A percentile compares a stretch with the other conserved stretches of the same genome.
phyloP scores from a whole-genome alignment of 2,113 vertebrate genomes.

The Hemichromis elongatus region DNA sequence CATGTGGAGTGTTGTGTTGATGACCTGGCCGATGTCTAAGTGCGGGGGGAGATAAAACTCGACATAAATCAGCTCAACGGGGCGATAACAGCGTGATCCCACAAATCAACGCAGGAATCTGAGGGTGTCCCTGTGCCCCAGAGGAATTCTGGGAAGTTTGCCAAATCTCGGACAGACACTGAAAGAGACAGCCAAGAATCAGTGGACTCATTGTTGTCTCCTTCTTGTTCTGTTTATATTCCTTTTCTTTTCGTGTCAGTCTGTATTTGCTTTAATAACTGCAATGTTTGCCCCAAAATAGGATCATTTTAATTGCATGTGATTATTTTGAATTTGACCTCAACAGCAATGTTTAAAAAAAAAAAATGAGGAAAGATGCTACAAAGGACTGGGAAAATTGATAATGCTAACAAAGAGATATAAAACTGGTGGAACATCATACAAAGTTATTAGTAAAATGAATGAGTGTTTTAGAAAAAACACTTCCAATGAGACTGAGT shows the following conservation, averaged over 20 bases:
- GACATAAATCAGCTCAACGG: slow-evolving; percentile 60
- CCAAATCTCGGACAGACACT: slow-evolving; percentile 19
- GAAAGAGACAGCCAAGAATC: background rate
- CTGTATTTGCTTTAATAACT: background rate
- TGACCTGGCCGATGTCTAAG: slow-evolving; percentile 63
- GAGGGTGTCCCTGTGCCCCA: slow-evolving; percentile 32
- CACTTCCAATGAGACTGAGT: background rate
- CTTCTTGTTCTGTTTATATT: background rate
- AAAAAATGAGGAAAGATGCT: background rate
- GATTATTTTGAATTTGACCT: background rate
- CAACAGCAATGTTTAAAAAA: background rate
- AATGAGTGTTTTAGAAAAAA: background rate
- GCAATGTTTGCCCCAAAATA: background rate
- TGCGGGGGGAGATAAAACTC: slow-evolving; percentile 57
- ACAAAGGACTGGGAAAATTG: background rate
- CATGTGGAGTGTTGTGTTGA: slow-evolving; percentile 64
- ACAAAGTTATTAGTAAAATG: background rate
- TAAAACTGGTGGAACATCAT: too few relatives aligned
- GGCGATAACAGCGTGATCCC: slow-evolving; percentile 43
- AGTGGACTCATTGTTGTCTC: background rate
- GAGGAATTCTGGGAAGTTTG: slow-evolving; percentile 58
- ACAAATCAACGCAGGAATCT: slow-evolving; percentile 60
- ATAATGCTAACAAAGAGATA: too few relatives aligned
- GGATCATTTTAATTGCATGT: background rate
- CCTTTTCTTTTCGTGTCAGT: background rate